A percentile compares a stretch with the other conserved stretches of the same genome.
Evolutionary conservation across 2,888 invertebrate species (phyloP).

Genomic region (Nycteola revayana): DNA sequence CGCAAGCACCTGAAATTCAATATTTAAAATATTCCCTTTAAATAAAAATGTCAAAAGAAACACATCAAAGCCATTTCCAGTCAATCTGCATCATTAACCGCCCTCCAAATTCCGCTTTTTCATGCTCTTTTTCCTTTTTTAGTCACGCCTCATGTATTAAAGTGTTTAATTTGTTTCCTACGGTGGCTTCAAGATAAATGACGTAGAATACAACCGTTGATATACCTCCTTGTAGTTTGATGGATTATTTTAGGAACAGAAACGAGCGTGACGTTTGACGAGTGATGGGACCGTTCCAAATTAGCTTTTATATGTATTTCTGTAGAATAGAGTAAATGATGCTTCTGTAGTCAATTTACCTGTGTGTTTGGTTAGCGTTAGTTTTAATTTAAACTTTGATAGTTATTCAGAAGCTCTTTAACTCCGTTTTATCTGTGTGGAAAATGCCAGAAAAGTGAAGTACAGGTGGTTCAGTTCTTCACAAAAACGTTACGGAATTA

Average conservation of each 20-base stretch:
- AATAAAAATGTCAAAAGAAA: too few species aligned
- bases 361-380: neutral
- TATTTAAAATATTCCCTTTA: too few species aligned
- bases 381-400: too few species aligned
- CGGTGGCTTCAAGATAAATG: slow-evolving; percentile 62
- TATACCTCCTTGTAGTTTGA: slow-evolving; percentile 44
- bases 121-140: slow-evolving; percentile 56
- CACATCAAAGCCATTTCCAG: slow-evolving; percentile 23
- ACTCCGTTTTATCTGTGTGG: too few species aligned
- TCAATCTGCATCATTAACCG: slow-evolving; percentile 5
- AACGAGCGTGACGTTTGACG: slow-evolving; percentile 45
- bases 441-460: too few species aligned
- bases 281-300: slow-evolving; percentile 33
- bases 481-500: too few species aligned
- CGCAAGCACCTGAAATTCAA: too few species aligned
- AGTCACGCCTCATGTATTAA: slow-evolving; percentile 77
- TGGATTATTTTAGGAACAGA: slow-evolving; percentile 43
- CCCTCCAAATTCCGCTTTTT: slow-evolving; percentile 19
- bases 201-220: slow-evolving; percentile 39
- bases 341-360: slow-evolving; percentile 3
- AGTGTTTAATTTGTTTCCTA: slow-evolving; percentile 78
- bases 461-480: too few species aligned
- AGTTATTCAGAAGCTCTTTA: too few species aligned
- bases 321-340: too few species aligned
- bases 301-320: slow-evolving; percentile 8